Percentiles rank a stretch among this genome's conserved stretches.
phyloP scores from a whole-genome alignment of 2,113 vertebrate genomes.

The Pterocles burchelli region DNA sequence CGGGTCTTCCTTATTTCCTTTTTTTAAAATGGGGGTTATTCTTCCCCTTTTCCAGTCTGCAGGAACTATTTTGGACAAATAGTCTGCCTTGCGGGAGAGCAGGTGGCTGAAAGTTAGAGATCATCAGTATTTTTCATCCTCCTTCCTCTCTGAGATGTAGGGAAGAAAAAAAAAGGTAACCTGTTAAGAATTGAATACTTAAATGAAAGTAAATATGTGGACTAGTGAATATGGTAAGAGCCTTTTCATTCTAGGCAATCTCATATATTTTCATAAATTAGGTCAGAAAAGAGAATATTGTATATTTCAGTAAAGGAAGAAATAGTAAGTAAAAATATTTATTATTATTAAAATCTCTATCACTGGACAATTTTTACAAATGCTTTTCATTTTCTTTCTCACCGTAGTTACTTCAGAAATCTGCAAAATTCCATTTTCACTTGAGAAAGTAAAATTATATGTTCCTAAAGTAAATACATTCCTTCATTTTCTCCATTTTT shows the following conservation, averaged over 20 bases:
- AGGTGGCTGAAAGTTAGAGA: neutral
- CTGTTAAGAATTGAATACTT: neutral
- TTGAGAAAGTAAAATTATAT: neutral
- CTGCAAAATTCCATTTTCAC: neutral
- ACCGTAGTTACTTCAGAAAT: neutral
- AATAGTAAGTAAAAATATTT: neutral
- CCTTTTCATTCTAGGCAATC: neutral
- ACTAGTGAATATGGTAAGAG: neutral
- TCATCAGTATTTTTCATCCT: neutral
- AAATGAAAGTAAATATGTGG: neutral
- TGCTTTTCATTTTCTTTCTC: neutral
- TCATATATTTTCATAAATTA: neutral
- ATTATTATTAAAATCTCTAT: neutral
- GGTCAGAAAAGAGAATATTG: neutral
- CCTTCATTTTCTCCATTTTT: neutral
- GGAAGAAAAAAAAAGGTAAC: neutral
- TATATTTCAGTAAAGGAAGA: neutral
- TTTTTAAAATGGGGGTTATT: too few relatives aligned
- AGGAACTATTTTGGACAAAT: too few relatives aligned
- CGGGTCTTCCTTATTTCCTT: too few relatives aligned
- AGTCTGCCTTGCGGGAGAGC: neutral
- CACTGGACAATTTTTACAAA: neutral
- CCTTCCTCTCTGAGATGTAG: neutral
- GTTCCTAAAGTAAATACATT: neutral
- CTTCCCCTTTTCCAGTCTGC: too few relatives aligned